Conservation (phyloP, 2,888 invertebrate genomes). For the Pristionchus japonicus region DNA sequence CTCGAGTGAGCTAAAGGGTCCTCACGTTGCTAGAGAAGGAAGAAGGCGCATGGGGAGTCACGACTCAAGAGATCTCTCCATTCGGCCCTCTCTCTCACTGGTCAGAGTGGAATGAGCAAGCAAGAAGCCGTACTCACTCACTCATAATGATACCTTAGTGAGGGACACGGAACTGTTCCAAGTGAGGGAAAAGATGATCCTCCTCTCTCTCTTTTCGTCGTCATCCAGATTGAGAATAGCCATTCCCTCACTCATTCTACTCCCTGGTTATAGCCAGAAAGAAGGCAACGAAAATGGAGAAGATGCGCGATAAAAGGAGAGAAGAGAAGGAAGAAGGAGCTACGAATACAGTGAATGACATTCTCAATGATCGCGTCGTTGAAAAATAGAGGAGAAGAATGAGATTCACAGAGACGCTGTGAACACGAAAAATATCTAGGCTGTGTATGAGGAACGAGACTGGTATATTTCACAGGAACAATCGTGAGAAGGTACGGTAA, state of each 20-base stretch:
- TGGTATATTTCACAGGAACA: not conserved
- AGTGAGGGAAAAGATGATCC: not conserved
- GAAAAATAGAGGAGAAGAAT: slow-evolving; percentile 1
- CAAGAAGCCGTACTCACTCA: not conserved
- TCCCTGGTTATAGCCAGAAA: not conserved
- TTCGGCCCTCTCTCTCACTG: not conserved
- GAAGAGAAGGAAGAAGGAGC: not conserved
- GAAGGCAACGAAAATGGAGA: not conserved
- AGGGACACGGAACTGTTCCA: slow-evolving; percentile 16
- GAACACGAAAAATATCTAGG: not conserved
- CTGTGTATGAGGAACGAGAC: not conserved
- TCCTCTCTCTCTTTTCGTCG: not conserved
- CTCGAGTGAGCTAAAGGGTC: not conserved
- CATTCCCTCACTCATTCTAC: not conserved
- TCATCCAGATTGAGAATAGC: not conserved
- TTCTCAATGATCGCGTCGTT: not conserved
- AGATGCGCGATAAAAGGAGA: not conserved
- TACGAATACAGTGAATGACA: not conserved
- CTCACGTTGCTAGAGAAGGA: not conserved
- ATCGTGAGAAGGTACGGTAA: not conserved
- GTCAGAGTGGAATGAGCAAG: not conserved
- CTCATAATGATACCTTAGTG: not conserved
- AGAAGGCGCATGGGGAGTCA: not conserved
- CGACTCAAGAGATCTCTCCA: not conserved
- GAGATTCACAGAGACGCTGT: not conserved